Base-by-base conservation (phyloP, 2,797 vertebrate genomes). In the Sylvilagus floridanus region DNA sequence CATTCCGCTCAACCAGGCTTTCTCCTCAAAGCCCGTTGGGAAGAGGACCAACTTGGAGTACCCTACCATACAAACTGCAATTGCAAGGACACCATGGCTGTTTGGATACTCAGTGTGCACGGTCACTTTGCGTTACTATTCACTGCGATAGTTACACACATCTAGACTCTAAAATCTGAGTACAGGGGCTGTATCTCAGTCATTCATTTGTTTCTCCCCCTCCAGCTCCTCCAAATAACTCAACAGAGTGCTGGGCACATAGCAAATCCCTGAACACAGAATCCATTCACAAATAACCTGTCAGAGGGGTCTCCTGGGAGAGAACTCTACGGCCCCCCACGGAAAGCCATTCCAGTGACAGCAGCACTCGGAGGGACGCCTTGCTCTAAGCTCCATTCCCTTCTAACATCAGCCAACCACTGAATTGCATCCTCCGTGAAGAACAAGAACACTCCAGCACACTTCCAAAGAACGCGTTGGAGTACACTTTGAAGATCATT, bases 321-420 rank as follows among this genome's bases (percentile, higher is more conserved):
- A 87, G 85, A 94, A 95, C 79, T 88, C 92, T 60, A 88, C 0
- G 35, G 28, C 24, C 42, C 88, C 50, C 30, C 57, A n/a, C 65
- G n/a, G 82, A 96, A 96, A 94, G 72, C 57, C 72, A 84, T 77
- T 84, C 42, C 52, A 69, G 24, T 22, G 47, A 78, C 0, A 89
- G 57, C 66, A 90, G 84, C 42, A 69, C 2, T 84, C 50, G 50
- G 30, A 60, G 17, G 57, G 62, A 89, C 47, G 37, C 83, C 87
- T 84, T 77, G 24, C 82, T 85, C 2, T 78, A 90, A 95, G 87
- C 2, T 50, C 79, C 63, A 47, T 78, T 76, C 82, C 42, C 71
- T 91, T 95, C 66, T 66, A 68, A 88, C 14, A 95, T 71, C 22
- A 82, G 60, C 69, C 84, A 92, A 10, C 66, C 95, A 57, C 86